Evolutionary conservation across 2,113 vertebrate genomes (phyloP), one percentile per base, ranked within the genome.

Genomic region (Zapornia atra): DNA sequence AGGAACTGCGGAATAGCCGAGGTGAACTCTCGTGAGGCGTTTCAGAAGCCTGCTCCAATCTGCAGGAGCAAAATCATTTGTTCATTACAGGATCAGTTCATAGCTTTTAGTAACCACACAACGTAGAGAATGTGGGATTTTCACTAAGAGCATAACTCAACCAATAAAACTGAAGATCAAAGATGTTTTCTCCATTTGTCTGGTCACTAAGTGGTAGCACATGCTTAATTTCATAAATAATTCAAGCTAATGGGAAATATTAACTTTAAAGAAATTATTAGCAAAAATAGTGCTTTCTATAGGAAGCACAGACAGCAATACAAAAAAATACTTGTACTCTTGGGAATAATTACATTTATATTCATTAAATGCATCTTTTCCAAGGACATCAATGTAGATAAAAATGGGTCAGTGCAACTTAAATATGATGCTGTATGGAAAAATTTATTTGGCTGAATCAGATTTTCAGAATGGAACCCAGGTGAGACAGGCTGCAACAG

Each of bases 221-320:
- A 95, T 63, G 84, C 73, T 97, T 98, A 90, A 92, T 95, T 97
- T 96, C 93, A 98, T 98, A 97, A 98, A 98, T 98, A 95, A 98
- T 98, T 98, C 95, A 98, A 91, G 82, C 68, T 95, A 98, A 97
- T 97, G 90, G 87, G 69, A 97, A 97, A 93, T 97, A 97, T 96
- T 98, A 98, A 97, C 95, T 97, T 96, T 85, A 96, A 97, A 97
- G 78, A 96, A 97, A 98, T 96, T 97, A 97, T 79, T 85, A 97
- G 88, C 61, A 97, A 97, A 97, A 96, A 73, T 21, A 77, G 69
- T 57, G 36, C 79, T 94, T 95, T 86, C 77, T 84, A 72, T 96
- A 94, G 86, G 88, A 97, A 90, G 96, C 88, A 92, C 51, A 60
- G 68, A 82, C 81, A 97, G 48, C 68, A 57, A 60, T 69, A 77